Base-by-base conservation (phyloP, 2,888 invertebrate species). In the Acronicta aceris region DNA sequence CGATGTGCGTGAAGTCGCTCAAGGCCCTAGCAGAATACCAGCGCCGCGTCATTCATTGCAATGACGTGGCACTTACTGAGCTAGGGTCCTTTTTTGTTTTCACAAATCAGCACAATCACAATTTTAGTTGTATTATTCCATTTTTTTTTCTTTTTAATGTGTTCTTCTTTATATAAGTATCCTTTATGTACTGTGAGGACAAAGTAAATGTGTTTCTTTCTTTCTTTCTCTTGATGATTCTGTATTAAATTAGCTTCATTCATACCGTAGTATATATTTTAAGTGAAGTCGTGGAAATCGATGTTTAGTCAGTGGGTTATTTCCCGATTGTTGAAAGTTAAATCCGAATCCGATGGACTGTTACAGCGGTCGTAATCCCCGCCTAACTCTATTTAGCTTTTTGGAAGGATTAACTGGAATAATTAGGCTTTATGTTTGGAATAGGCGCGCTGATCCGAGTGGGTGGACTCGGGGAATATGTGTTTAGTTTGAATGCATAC, bases 371-470 rank as follows among this genome's bases (percentile, higher is more conserved):
- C 38, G 7, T n/a, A 38, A 38, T 38, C 38, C n/a, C 38, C 1
- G 38, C n/a, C 38, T 38, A 38, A 38, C 6, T 5, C n/a, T n/a
- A 7, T 38, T n/a, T 38, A 38, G n/a, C 38, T 38, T 38, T n/a
- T 38, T n/a, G 38, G 38, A n/a, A 38, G 38, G n/a, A 38, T 38
- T 38, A 38, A n/a, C 38, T 38, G 38, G 38, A 38, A 38, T n/a
- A n/a, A 38, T 38, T n/a, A 38, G n/a, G 38, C 36, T 30, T 36
- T 38, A 38, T 38, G n/a, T 38, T 38, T 38, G 38, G n/a, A 38
- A 38, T 38, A n/a, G n/a, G 38, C n/a, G n/a, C 38, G 38, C 1
- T n/a, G 33, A 38, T 38, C n/a, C 38, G 38, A 38, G 6, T 38
- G 2, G 2, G 5, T 38, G 7, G 38, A 38, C 2, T 13, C n/a